A percentile compares a stretch with the other conserved stretches of the same genome.
phyloP scores from a whole-genome alignment of 2,113 vertebrate species.

The Cyphomyrus plagiostoma region DNA sequence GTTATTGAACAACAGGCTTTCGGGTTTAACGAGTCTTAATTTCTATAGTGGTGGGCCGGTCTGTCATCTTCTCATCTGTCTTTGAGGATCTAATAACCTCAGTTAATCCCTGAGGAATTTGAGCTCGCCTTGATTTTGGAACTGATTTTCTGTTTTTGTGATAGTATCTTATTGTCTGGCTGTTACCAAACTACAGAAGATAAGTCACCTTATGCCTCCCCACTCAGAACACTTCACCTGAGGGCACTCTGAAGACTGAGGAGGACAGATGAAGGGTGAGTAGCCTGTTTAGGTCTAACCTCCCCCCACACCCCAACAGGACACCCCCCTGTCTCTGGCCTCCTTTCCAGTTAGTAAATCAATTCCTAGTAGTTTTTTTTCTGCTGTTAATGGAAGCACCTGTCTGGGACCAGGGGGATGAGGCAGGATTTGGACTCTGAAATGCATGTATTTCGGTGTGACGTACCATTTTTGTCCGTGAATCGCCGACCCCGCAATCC shows the following conservation, averaged over 20 bases:
- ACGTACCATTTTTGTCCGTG: background rate
- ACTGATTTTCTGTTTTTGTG: background rate
- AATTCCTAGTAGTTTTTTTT: background rate
- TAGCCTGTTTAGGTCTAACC: background rate
- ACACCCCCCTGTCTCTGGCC: background rate
- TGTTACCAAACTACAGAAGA: background rate
- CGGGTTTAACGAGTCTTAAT: background rate
- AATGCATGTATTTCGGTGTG: background rate
- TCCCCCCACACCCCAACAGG: background rate
- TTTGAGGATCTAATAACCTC: background rate
- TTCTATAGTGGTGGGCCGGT: background rate
- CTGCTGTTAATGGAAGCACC: background rate
- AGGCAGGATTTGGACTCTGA: background rate
- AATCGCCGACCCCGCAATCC: background rate
- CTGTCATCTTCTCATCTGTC: background rate
- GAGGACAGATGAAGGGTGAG: conserved; percentile 6
- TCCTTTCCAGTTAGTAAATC: background rate
- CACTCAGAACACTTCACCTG: background rate
- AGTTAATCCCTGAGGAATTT: background rate
- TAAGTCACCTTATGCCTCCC: background rate
- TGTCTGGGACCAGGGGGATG: background rate
- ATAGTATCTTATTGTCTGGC: background rate
- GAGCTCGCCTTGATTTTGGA: background rate
- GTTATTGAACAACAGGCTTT: background rate
- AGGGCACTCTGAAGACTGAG: background rate